phyloP scores from a whole-genome alignment of 2,888 invertebrate species.

The Melanotus villosus region DNA sequence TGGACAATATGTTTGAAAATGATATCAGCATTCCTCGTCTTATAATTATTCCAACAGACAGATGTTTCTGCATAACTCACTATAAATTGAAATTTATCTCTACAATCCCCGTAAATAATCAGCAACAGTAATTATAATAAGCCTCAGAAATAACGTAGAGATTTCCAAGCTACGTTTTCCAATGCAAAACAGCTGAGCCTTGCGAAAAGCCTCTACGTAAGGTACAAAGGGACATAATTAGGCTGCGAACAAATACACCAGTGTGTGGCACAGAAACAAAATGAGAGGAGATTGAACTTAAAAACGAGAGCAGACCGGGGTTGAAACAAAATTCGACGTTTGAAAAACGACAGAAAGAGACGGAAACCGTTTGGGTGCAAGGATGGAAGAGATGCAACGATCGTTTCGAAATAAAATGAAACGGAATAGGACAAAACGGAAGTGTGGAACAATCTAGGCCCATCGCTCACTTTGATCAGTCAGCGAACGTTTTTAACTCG shows the following conservation, averaged over 20 bases:
- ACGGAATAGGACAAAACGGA: constrained; percentile 26
- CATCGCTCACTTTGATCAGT: constrained; percentile 52
- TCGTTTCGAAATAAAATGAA: constrained; percentile 3
- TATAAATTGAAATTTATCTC: constrained; percentile 10
- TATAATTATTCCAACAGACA: not conserved
- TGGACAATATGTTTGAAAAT: too few species aligned
- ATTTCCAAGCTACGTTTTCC: constrained; percentile 23
- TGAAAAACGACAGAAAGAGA: not conserved
- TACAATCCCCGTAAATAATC: constrained; percentile 6
- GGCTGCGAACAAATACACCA: constrained; percentile 27
- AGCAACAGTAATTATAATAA: constrained; percentile 11
- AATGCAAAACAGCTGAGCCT: not conserved
- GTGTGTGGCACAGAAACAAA: constrained; percentile 23
- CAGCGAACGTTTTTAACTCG: constrained; percentile 49
- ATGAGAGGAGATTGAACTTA: constrained; percentile 16
- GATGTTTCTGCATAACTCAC: not conserved
- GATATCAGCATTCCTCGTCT: not conserved
- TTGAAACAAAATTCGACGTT: constrained; percentile 2
- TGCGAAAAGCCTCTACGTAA: constrained; percentile 2
- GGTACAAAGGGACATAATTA: constrained; percentile 31
- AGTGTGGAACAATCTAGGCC: constrained; percentile 45
- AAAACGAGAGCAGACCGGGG: constrained; percentile 8
- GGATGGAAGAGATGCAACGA: not conserved
- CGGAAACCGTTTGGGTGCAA: not conserved
- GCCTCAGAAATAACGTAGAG: constrained; percentile 14